These are phyloP conservation scores for Euplexia lucipara DNA, from an alignment of 2,888 invertebrate species.

Conservation along the genomic window DNA sequence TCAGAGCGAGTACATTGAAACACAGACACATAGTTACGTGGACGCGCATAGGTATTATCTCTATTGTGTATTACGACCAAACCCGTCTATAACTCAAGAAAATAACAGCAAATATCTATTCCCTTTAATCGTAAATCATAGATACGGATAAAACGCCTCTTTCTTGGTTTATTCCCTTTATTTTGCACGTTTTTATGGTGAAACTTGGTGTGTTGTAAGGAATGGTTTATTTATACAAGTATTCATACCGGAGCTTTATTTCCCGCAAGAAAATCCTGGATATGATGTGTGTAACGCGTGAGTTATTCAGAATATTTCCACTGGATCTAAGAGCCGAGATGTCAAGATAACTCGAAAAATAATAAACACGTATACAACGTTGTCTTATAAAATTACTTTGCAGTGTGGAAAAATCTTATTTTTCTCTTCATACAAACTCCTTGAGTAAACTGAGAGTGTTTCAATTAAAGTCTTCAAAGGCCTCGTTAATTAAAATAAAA, in stretches of 20 bases:
- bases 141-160: slow-evolving; percentile 78
- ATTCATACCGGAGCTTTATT: slow-evolving; percentile 81
- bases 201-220: slow-evolving; percentile 79
- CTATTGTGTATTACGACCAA: slow-evolving; percentile 38
- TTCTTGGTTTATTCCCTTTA: slow-evolving; percentile 77
- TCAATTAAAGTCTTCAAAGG: slow-evolving; percentile 37
- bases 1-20: neutral
- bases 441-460: slow-evolving; percentile 30
- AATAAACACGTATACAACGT: slow-evolving; percentile 42
- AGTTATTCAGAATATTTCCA: slow-evolving; percentile 67
- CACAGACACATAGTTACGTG: slow-evolving; percentile 13
- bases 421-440: slow-evolving; percentile 3
- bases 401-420: slow-evolving; percentile 21
- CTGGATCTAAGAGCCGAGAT: slow-evolving; percentile 52
- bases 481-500: slow-evolving; percentile 21
- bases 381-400: slow-evolving; percentile 47
- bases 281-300: slow-evolving; percentile 65
- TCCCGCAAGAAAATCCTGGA: slow-evolving; percentile 66
- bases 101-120: slow-evolving; percentile 79
- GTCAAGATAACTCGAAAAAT: slow-evolving; percentile 53
- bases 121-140: slow-evolving; percentile 82
- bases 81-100: slow-evolving; percentile 71
- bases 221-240: slow-evolving; percentile 88
- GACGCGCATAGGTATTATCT: slow-evolving; percentile 35
- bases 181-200: slow-evolving; percentile 84